These are phyloP conservation scores for Megaustenia siamemsis DNA, from an alignment of 2,888 invertebrate genomes.

Conservation along the genomic window DNA sequence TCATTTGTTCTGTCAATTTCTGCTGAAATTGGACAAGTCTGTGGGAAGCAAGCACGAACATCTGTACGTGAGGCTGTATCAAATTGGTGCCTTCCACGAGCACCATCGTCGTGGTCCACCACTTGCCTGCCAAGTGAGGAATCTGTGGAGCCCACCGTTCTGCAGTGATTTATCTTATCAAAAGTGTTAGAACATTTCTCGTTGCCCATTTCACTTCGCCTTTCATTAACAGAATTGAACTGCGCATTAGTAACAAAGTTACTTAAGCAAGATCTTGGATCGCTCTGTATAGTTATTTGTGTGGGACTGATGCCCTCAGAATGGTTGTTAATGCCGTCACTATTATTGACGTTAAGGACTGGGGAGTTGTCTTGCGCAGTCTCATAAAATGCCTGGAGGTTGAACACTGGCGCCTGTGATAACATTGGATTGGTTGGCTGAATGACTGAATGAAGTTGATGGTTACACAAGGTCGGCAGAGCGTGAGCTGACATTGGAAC, in stretches of 20 bases:
- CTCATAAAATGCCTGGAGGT: background rate
- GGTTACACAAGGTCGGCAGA: background rate
- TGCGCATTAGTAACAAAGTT: background rate
- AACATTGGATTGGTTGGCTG: background rate
- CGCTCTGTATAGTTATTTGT: background rate
- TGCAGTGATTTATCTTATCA: background rate
- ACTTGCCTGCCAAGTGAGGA: background rate
- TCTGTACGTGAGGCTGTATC: background rate
- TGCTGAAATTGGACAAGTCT: background rate
- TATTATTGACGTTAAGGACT: background rate
- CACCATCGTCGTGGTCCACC: background rate
- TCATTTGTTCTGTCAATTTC: background rate
- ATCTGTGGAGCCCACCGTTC: background rate
- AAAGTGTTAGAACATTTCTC: background rate
- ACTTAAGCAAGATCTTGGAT: background rate
- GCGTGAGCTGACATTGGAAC: background rate
- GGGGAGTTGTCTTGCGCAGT: background rate
- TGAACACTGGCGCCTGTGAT: conserved; percentile 1
- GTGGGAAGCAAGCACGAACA: background rate
- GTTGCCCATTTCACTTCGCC: background rate
- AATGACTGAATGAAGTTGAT: background rate
- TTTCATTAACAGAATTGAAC: background rate
- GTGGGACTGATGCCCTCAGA: background rate
- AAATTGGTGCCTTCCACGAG: background rate
- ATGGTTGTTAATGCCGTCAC: background rate